Evolutionary conservation across 2,113 vertebrate species (phyloP).

Genomic region (Onychostruthus taczanowskii): DNA sequence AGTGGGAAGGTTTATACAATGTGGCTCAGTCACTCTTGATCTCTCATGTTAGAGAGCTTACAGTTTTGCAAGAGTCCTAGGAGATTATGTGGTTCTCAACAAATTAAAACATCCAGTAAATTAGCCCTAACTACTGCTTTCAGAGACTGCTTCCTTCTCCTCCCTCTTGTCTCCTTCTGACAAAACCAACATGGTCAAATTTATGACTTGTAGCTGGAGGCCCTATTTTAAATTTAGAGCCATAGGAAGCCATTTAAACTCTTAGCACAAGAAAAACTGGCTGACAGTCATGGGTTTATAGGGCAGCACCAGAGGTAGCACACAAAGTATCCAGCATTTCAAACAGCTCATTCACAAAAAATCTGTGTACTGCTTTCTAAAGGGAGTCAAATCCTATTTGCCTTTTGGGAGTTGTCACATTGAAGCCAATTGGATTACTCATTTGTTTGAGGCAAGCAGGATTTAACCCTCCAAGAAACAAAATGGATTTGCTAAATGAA

Average conservation of each 20-base stretch:
- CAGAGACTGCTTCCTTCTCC: background rate
- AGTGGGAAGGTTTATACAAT: background rate
- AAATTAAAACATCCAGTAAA: slow-evolving; percentile 22
- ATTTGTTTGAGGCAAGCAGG: slow-evolving; percentile 28
- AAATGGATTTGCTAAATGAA: slow-evolving; percentile 45
- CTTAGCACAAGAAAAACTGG: background rate
- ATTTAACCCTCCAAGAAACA: slow-evolving; percentile 55
- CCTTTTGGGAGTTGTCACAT: slow-evolving; percentile 57
- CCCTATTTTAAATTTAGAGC: background rate
- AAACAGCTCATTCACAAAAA: slow-evolving; percentile 51
- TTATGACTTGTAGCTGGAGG: background rate
- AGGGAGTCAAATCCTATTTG: slow-evolving; percentile 55
- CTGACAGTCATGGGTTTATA: background rate
- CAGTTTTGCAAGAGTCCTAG: background rate
- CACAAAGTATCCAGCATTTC: background rate
- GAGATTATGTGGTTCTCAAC: background rate
- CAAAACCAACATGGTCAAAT: background rate
- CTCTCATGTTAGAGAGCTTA: background rate
- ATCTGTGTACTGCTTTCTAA: background rate
- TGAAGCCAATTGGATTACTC: slow-evolving; percentile 61
- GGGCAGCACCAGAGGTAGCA: background rate
- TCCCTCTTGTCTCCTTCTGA: background rate
- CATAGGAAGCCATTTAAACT: background rate
- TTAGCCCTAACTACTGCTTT: background rate
- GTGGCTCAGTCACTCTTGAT: background rate